These are phyloP conservation scores for Galemys pyrenaicus DNA, from an alignment of 2,113 vertebrate species.

Conservation along the genomic window DNA sequence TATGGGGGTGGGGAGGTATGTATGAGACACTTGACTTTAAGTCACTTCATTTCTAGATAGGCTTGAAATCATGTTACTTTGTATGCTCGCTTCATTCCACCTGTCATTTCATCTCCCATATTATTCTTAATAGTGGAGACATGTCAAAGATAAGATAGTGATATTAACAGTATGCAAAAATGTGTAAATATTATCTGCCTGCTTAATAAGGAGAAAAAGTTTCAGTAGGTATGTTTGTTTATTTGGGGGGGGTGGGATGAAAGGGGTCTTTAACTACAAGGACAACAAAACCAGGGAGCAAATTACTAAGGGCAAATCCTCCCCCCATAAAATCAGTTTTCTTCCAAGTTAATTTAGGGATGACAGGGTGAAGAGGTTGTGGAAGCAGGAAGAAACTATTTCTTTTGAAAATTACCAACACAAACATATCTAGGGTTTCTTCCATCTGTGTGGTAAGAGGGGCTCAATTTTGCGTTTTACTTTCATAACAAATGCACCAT, in stretches of 20 bases:
- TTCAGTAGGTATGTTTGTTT: constrained; percentile 24
- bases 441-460: constrained; percentile 69
- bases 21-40: constrained; percentile 72
- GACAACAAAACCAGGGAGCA: constrained; percentile 71
- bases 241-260: background rate
- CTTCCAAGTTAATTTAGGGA: constrained; percentile 58
- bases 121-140: constrained; percentile 39
- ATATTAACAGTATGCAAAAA: background rate
- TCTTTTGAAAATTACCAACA: constrained; percentile 75
- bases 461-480: background rate
- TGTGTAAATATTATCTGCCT: constrained; percentile 51
- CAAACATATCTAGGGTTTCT: constrained; percentile 67
- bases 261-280: background rate
- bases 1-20: constrained; percentile 55
- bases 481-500: background rate
- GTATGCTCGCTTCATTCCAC: background rate
- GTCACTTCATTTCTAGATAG: constrained; percentile 26
- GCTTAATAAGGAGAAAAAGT: constrained; percentile 66
- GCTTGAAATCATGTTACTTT: background rate
- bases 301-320: constrained; percentile 78
- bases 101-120: background rate
- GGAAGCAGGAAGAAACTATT: constrained; percentile 77
- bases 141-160: background rate
- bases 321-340: constrained; percentile 67
- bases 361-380: constrained; percentile 78